Evolutionary conservation across 2,888 invertebrate genomes (phyloP), one percentile per base, ranked within the genome.

Genomic region (Neoitamus cyanurus): DNA sequence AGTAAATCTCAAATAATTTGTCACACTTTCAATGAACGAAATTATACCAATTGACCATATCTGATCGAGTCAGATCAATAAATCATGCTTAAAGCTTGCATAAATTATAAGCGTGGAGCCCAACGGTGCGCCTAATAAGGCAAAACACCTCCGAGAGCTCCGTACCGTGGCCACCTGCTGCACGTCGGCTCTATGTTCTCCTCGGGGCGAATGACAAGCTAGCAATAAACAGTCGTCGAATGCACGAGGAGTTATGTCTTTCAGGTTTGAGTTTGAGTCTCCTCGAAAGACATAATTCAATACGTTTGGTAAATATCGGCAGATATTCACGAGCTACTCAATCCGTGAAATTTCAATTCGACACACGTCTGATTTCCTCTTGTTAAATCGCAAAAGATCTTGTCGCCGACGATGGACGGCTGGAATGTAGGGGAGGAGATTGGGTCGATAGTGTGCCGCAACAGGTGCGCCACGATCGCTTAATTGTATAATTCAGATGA

Each of bases 1-100:
- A 11, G n/a, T n/a, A 78, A 46, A 48, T 30, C n/a, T 46, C 4
- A 78, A 78, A 80, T 80, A 80, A 80, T 80, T 80, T 80, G 80
- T 80, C 68, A 20, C 34, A 68, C 68, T 58, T 68, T 80, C 80
- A 34, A 68, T 68, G 80, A 80, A 80, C 25, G 58, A 72, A 70
- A 83, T 83, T 31, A 73, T 83, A 72, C 48, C 42, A 83, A 73
- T 73, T 83, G 73, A 46, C 83, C 83, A 73, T 73, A 83, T 83
- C 42, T 73, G 83, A 83, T 83, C 48, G 37, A 83, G 15, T 34
- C 72, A 48, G 72, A 83, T 83, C 42, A 42, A 83, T 83, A 83
- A 83, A 83, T 83, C 83, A 83, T 83, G 48, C 72, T 36, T 34
- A 36, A 46, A 83, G 28, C 46, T 15, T 83, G 72, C 36, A 83